phyloP scores from a whole-genome alignment of 2,888 invertebrate species.

The Cosmia pyralina region DNA sequence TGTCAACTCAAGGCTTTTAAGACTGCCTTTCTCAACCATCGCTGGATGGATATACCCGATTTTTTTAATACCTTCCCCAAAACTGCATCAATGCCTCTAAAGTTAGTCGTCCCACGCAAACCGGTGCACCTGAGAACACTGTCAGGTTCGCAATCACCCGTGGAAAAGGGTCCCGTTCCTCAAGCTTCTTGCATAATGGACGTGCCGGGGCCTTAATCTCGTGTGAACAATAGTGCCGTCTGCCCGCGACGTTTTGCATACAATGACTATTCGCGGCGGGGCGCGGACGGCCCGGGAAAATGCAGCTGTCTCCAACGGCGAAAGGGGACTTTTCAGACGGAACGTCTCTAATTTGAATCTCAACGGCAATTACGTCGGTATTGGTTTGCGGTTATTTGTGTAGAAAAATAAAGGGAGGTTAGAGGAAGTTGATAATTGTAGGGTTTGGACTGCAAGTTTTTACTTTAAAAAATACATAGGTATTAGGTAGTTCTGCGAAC shows the following conservation, averaged over 20 bases:
- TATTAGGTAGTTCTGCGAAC: too few relatives aligned
- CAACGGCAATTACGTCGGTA: conserved; percentile 58
- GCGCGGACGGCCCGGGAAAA: conserved; percentile 71
- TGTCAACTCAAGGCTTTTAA: not conserved
- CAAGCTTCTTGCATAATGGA: conserved; percentile 82
- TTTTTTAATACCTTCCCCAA: not conserved
- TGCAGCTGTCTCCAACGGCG: conserved; percentile 71
- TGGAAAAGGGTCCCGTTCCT: conserved; percentile 79
- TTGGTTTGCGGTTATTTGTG: conserved; percentile 43
- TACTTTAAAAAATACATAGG: too few relatives aligned
- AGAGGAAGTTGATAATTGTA: not conserved
- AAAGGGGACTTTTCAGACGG: conserved; percentile 55
- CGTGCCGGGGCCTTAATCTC: conserved; percentile 83
- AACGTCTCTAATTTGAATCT: conserved; percentile 65
- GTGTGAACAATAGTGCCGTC: conserved; percentile 84
- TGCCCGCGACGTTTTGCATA: conserved; percentile 88
- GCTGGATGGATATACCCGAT: not conserved
- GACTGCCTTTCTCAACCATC: not conserved
- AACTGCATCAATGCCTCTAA: conserved; percentile 1
- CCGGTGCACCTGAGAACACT: conserved; percentile 64
- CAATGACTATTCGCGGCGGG: conserved; percentile 82
- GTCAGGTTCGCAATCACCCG: conserved; percentile 81
- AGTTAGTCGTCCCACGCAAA: conserved; percentile 31
- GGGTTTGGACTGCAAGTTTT: not conserved
- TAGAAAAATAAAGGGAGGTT: conserved; percentile 7